Evolutionary conservation across 2,113 vertebrate species (phyloP).

Genomic region (Triplophysa rosa): DNA sequence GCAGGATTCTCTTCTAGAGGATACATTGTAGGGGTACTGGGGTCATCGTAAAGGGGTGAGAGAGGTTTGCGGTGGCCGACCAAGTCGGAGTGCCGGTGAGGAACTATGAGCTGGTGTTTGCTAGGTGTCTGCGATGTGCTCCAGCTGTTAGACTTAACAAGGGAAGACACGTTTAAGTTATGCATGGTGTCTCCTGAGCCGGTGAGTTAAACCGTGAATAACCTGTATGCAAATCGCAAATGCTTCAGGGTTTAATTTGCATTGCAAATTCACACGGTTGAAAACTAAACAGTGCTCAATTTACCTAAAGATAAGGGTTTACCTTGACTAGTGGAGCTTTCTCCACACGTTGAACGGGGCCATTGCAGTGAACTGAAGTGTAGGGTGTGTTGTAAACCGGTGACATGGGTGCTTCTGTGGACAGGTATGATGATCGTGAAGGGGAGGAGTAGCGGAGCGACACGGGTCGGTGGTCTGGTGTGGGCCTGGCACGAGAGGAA

Average conservation of each 20-base stretch:
- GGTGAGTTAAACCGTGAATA: slow-evolving; percentile 17
- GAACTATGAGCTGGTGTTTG: slow-evolving; percentile 58
- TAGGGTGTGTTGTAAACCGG: slow-evolving; percentile 81
- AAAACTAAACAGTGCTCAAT: too few species aligned
- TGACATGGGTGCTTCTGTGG: slow-evolving; percentile 56
- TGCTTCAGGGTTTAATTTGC: neutral
- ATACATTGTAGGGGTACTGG: slow-evolving; percentile 75
- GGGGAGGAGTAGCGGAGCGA: slow-evolving; percentile 71
- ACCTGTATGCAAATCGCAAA: neutral
- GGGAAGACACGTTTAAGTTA: slow-evolving; percentile 38
- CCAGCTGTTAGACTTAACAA: slow-evolving; percentile 76
- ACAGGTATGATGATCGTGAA: slow-evolving; percentile 63
- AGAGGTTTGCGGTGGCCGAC: slow-evolving; percentile 68
- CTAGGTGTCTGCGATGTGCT: slow-evolving; percentile 69
- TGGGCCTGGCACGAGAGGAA: slow-evolving; percentile 70
- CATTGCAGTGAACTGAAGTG: slow-evolving; percentile 40
- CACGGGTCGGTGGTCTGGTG: slow-evolving; percentile 59
- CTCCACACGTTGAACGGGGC: slow-evolving; percentile 55
- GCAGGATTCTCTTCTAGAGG: slow-evolving; percentile 57
- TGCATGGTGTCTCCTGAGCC: slow-evolving; percentile 7
- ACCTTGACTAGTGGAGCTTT: slow-evolving; percentile 74
- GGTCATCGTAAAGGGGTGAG: slow-evolving; percentile 80
- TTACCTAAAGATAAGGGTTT: slow-evolving; percentile 16
- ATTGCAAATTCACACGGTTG: too few species aligned
- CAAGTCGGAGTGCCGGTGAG: slow-evolving; percentile 75